Base-by-base conservation (phyloP, 2,113 vertebrate genomes). In the Hydropotes inermis region DNA sequence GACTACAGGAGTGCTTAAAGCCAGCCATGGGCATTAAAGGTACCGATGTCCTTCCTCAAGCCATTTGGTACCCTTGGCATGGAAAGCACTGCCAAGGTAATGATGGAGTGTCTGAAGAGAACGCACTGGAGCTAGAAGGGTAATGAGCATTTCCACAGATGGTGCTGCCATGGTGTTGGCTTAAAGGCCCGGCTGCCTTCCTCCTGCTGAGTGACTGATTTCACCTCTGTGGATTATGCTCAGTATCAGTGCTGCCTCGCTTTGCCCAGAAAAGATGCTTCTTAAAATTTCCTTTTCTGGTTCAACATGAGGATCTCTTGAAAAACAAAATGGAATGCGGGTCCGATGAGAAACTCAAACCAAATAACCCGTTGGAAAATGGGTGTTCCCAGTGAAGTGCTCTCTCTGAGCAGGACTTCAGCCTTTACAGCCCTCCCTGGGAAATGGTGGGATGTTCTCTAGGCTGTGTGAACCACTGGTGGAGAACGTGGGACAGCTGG, bases 111-210 rank as follows among this genome's bases (percentile, higher is more conserved):
- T 85, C 0, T 12, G 30, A 87, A 89, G 94, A 33, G 74, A 87
- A 94, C 85, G 94, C 67, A 39, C 52, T 82, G 97, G 90, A 92
- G 93, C 89, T 21, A 9, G 89, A 89, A 89, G 74, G 87, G 2
- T 98, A 96, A 95, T 97, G 78, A 96, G 50, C 55, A 2, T 78
- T 74, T 94, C 92, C 83, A 67, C 95, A 98, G 95, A 94, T 97
- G 92, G 89, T 89, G 58, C 90, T 87, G 87, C 95, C 74, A 1
- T 97, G 96, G 30, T 82, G 25, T 43, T 60, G 95, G 92, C 89
- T 79, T 78, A 61, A 39, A 97, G 97, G 21, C 64, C 87, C 87
- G 60, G 28, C 91, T 78, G 57, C 64, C 17, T 93, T 90, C 45
- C 88, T 96, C 33, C 95, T 39, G 30, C 36, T 30, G 70, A 83